Percentiles rank a stretch among this genome's conserved stretches.
phyloP scores from a whole-genome alignment of 2,113 vertebrate genomes.

The Leptobrachium ailaonicum region DNA sequence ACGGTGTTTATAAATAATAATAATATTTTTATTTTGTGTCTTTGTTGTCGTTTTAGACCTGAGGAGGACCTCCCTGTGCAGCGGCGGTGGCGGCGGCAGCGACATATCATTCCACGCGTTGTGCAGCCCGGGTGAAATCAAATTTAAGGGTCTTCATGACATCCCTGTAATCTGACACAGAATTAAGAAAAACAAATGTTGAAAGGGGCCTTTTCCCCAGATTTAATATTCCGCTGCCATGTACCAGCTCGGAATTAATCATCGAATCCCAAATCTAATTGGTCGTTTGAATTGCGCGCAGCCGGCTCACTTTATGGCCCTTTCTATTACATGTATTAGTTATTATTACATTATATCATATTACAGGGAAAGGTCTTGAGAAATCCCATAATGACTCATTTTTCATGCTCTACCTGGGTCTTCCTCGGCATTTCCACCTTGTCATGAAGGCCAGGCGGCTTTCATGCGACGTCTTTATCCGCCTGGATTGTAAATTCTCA shows the following conservation, averaged over 20 bases:
- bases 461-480: not conserved
- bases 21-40: not conserved
- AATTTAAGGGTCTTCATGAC: constrained; percentile 24
- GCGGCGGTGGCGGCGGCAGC: not conserved
- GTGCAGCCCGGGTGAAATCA: constrained; percentile 28
- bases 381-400: constrained; percentile 37
- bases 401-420: constrained; percentile 20
- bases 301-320: constrained; percentile 8
- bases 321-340: constrained; percentile 14
- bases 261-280: constrained; percentile 43
- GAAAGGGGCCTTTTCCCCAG: not conserved
- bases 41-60: not conserved
- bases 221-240: constrained; percentile 34
- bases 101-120: constrained; percentile 38
- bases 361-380: constrained; percentile 28
- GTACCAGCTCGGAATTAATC: constrained; percentile 34
- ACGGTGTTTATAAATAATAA: not conserved
- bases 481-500: not conserved
- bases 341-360: constrained; percentile 44
- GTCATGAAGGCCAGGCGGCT: not conserved
- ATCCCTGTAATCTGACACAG: constrained; percentile 36
- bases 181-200: constrained; percentile 44
- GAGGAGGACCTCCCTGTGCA: not conserved
- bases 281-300: constrained; percentile 23
- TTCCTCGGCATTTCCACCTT: constrained; percentile 1